phyloP scores from a whole-genome alignment of 2,797 vertebrate genomes.

The Menidia menidia region DNA sequence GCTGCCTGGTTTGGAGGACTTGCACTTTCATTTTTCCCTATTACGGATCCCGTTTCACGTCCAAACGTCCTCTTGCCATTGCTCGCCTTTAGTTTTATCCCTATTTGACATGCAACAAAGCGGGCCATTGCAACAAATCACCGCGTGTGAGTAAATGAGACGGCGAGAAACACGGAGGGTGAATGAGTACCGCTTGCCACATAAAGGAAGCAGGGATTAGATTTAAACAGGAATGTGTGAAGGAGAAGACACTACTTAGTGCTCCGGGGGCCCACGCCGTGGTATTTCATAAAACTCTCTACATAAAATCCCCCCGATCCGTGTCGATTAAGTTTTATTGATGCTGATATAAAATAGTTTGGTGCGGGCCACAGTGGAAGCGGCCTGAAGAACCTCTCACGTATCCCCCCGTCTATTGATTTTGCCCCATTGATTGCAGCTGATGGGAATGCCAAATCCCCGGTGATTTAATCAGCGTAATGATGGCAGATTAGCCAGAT shows the following conservation, averaged over 20 bases:
- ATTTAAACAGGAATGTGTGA: conserved; percentile 55
- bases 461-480: conserved; percentile 86
- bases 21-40: too few species aligned
- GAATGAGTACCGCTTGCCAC: conserved; percentile 24
- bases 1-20: background rate
- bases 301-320: conserved; percentile 58
- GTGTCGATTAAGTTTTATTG: conserved; percentile 56
- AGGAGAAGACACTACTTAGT: conserved; percentile 45
- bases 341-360: conserved; percentile 46
- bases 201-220: conserved; percentile 43
- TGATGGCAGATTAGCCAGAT: conserved; percentile 85
- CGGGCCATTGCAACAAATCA: conserved; percentile 13
- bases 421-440: conserved; percentile 82
- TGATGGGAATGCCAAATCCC: conserved; percentile 83
- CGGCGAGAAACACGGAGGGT: conserved; percentile 21
- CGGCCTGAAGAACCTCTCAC: conserved; percentile 65
- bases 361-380: conserved; percentile 42
- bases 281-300: conserved; percentile 52
- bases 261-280: conserved; percentile 32
- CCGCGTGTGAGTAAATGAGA: conserved; percentile 26
- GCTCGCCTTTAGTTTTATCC: conserved; percentile 22
- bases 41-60: background rate
- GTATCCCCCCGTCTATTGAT: conserved; percentile 81
- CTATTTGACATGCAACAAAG: conserved; percentile 46
- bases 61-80: conserved; percentile 23